phyloP scores from a whole-genome alignment of 2,797 vertebrate species.

The Cheirogaleus major region DNA sequence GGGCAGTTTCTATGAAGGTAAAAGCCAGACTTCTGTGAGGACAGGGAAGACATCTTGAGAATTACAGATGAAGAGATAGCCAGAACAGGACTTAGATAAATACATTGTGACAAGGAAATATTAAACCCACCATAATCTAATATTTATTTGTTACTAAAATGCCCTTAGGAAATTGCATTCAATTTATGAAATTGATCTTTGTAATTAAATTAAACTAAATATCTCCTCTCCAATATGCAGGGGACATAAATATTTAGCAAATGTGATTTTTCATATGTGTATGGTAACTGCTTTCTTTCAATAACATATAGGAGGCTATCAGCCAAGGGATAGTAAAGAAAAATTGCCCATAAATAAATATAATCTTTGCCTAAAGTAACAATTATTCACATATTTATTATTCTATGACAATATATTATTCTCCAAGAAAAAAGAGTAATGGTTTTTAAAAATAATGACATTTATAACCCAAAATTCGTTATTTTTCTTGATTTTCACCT shows the following conservation, averaged over 20 bases:
- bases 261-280: background rate
- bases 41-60: background rate
- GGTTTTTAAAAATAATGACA: background rate
- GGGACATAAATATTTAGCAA: background rate
- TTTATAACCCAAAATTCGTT: accelerated
- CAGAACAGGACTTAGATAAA: background rate
- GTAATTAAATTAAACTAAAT: background rate
- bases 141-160: constrained; percentile 53
- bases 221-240: background rate
- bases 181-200: constrained; percentile 44
- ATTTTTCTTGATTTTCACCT: background rate
- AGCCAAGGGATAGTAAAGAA: background rate
- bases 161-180: background rate
- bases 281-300: background rate
- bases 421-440: background rate
- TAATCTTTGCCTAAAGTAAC: constrained; percentile 7
- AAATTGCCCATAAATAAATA: background rate
- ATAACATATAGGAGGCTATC: background rate
- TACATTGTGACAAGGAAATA: constrained; percentile 3
- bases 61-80: background rate
- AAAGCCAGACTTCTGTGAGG: background rate
- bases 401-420: background rate
- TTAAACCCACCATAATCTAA: constrained; percentile 27
- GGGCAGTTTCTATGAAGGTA: background rate
- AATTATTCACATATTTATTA: background rate